Conservation (phyloP, 2,113 vertebrate genomes). For the human region GRCh38 chrX:147473001-147473500, state of each 20-base stretch:
- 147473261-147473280: background rate
- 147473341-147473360: background rate
- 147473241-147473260: background rate
- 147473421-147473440: background rate
- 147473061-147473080: background rate
- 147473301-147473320: background rate
- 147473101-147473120: background rate
- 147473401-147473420: background rate
- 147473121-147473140: background rate
- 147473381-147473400: background rate
- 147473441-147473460: background rate
- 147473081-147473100: background rate
- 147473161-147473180: background rate
- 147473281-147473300: background rate
- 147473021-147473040: background rate
- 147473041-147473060: background rate
- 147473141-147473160: background rate
- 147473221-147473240: background rate
- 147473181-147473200: background rate
- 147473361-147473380: background rate
- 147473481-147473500: background rate
- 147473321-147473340: background rate
- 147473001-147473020: background rate
- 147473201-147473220: background rate
- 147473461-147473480: background rate